These are phyloP conservation scores for Thunnus thynnus DNA, from an alignment of 2,113 vertebrate genomes.

Conservation along the genomic window DNA sequence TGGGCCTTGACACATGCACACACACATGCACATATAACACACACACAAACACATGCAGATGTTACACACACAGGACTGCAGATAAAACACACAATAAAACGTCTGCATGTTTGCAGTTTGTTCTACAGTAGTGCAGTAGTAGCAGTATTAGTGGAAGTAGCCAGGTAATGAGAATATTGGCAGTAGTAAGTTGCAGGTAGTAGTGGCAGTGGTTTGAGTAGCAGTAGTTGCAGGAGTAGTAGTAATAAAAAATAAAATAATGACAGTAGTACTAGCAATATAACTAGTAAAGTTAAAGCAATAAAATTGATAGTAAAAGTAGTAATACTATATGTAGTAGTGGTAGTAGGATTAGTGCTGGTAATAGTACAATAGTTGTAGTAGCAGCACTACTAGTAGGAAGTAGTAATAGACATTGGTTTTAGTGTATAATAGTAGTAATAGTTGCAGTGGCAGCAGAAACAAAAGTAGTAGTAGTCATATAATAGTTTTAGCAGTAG, in stretches of 20 bases:
- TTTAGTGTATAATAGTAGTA: too few species aligned
- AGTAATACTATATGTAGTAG: neutral
- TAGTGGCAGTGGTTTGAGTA: neutral
- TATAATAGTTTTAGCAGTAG: neutral
- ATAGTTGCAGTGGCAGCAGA: too few species aligned
- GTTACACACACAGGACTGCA: neutral
- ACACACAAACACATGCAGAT: neutral
- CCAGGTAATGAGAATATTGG: neutral
- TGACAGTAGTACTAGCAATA: neutral
- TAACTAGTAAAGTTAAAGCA: neutral
- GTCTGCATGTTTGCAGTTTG: neutral
- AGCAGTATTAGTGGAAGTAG: neutral
- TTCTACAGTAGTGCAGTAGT: neutral
- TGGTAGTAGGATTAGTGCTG: neutral
- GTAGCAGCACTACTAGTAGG: neutral
- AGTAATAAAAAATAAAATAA: too few species aligned
- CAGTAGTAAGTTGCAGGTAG: neutral
- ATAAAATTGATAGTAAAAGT: neutral
- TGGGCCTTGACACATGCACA: constrained; percentile 24
- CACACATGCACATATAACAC: neutral
- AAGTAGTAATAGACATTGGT: neutral
- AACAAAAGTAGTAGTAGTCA: too few species aligned
- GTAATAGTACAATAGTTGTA: neutral
- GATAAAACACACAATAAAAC: neutral
- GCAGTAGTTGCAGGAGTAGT: neutral